Evolutionary conservation across 2,888 invertebrate species (phyloP).

Genomic region (Timandra comae): DNA sequence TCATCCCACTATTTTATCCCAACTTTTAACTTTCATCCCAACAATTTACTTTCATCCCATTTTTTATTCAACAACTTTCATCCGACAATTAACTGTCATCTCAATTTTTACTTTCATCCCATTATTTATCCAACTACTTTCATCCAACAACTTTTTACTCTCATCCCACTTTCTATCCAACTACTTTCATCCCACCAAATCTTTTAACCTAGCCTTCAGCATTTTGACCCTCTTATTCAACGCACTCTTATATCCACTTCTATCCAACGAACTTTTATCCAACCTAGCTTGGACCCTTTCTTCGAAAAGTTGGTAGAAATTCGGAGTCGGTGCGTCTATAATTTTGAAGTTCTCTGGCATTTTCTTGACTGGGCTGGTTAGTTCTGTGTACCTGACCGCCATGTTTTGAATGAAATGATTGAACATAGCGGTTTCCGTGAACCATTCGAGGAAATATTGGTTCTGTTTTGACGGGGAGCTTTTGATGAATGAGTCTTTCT

Average conservation of each 20-base stretch:
- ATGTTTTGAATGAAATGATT: conserved; percentile 81
- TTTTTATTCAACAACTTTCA: too few species aligned
- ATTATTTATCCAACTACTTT: too few species aligned
- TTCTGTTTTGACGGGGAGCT: conserved; percentile 79
- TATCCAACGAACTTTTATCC: conserved; percentile 34
- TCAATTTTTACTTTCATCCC: too few species aligned
- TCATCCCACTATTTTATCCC: too few species aligned
- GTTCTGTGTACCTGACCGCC: conserved; percentile 32
- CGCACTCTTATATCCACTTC: conserved; percentile 57
- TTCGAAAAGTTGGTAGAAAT: conserved; percentile 62
- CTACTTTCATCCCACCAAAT: conserved; percentile 54
- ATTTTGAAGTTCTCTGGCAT: conserved; percentile 19
- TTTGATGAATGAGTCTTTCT: conserved; percentile 85
- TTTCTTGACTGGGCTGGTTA: conserved; percentile 15
- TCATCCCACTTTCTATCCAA: too few species aligned
- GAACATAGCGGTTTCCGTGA: conserved; percentile 92
- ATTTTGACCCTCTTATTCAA: conserved; percentile 61
- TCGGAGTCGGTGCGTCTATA: conserved; percentile 59
- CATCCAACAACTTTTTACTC: too few species aligned
- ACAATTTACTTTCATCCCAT: too few species aligned
- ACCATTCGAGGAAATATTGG: conserved; percentile 89
- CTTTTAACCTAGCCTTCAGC: conserved; percentile 58
- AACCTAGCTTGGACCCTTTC: conserved; percentile 36
- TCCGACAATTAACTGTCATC: too few species aligned
- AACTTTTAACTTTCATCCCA: too few species aligned